Base-by-base conservation (phyloP, 2,113 vertebrate species). In the Oncorhynchus tshawytscha region DNA sequence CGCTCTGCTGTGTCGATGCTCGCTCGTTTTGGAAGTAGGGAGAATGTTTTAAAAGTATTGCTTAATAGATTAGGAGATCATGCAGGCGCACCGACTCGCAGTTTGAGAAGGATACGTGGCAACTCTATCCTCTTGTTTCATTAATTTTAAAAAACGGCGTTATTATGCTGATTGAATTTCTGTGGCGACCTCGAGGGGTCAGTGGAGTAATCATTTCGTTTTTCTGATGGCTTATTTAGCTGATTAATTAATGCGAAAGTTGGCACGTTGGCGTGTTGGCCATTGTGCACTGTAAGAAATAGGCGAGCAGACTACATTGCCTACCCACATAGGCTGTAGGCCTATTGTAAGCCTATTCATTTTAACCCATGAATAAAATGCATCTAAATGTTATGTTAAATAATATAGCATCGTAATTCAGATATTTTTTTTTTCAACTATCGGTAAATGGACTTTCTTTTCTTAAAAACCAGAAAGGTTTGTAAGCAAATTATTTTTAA, bases 111-210 rank as follows among this genome's bases (percentile, higher is more conserved):
- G 85, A 87, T 79, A 81, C 87, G 86, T 91, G n/a, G 96, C 95
- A 95, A 95, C 91, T 90, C 84, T 94, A 96, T 94, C 94, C 91
- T 80, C 83, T 75, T 71, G 85, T n/a, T 92, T 96, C 95, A 96
- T 96, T 90, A 97, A 96, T 96, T 0, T 0, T 94, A 96, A 92
- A 92, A 93, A 49, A 96, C 94, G 91, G 73, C 84, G 91, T 95
- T 95, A 96, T 96, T 96, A 95, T 95, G 95, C 95, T 95, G 95
- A 96, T 96, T 94, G 94, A 88, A 95, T 96, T 95, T 94, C 92
- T 94, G 93, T 90, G 90, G 88, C 92, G 86, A 87, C 90, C 89
- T 77, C 87, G 65, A 90, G 87, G 84, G 92, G 92, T 93, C 92
- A 89, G 70, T 54, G 90, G 85, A 89, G 88, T 91, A 93, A 85